phyloP scores from a whole-genome alignment of 2,797 vertebrate species.

The Myiotriccus ornatus region DNA sequence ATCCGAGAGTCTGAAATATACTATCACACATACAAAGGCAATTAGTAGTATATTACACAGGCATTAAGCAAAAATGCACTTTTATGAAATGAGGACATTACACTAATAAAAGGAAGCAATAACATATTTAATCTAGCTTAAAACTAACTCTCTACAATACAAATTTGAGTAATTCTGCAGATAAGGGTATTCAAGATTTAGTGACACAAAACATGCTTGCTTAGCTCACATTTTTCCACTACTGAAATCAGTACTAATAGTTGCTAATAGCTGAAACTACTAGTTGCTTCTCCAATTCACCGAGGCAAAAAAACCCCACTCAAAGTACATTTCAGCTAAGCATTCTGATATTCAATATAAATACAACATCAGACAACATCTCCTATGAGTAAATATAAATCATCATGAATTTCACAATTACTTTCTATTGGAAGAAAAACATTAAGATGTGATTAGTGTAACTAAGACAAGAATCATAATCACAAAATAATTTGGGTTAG shows the following conservation, averaged over 20 bases:
- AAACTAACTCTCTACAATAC: neutral
- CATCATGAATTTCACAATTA: neutral
- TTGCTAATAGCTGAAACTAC: too few species aligned
- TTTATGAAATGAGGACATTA: neutral
- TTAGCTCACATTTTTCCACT: neutral
- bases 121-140: neutral
- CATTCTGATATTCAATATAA: neutral
- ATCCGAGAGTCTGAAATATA: neutral
- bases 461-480: neutral
- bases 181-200: neutral
- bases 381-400: neutral
- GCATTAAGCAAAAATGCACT: neutral
- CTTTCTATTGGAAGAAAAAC: neutral
- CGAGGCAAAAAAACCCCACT: neutral
- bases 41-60: neutral
- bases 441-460: neutral
- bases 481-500: neutral
- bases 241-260: neutral
- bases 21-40: neutral
- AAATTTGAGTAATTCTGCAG: neutral
- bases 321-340: neutral
- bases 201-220: neutral
- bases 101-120: neutral
- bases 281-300: neutral
- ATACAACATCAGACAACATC: neutral